Evolutionary conservation across 2,797 vertebrate species (phyloP), one percentile per base, ranked within the genome.

Genomic region (Pangasius mekongensis): DNA sequence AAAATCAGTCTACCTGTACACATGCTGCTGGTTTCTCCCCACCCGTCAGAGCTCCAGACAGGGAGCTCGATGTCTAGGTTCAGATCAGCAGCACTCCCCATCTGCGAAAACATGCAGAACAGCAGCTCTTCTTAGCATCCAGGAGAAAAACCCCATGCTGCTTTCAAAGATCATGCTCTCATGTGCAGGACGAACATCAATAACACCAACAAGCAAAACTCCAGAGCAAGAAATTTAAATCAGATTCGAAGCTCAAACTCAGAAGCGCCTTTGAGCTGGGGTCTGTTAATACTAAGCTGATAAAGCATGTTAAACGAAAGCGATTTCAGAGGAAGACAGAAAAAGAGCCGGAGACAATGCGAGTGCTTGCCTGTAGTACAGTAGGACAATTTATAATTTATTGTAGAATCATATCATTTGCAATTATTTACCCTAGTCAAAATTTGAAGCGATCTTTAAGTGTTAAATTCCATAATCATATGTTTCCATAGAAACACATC

Each of bases 51-150:
- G 87, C 95, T 95, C 97, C 98, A 99, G 2, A 93, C 92, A 90
- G 95, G 95, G 91, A 98, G 95, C 93, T 97, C 95, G 67, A 98
- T 94, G 92, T 98, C 97, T 92, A 99, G 98, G 91, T 97, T 96
- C 89, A 99, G 94, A 90, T 95, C 95, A 91, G 91, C 95, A 91
- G 94, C 95, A 81, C 93, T 95, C 69, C 86, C 94, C 71, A 93
- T 94, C 98, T 99, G 91, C 56, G 90, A 88, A 94, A 71, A 91
- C 60, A 36, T 60, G 89, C 89, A 87, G 18, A 20, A 71, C 0
- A 14, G 60, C 0, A 64, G n/a, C 14, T 52, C 2, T 47, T 16
- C 27, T 39, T 27, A 10, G 74, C 13, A 77, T 52, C 13, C 74
- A 7, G 43, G 4, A 36, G 36, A 36, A 36, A 76, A n/a, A 14